Conservation (phyloP, 1,140 invertebrate species). For the Diachasma alloeum region DNA sequence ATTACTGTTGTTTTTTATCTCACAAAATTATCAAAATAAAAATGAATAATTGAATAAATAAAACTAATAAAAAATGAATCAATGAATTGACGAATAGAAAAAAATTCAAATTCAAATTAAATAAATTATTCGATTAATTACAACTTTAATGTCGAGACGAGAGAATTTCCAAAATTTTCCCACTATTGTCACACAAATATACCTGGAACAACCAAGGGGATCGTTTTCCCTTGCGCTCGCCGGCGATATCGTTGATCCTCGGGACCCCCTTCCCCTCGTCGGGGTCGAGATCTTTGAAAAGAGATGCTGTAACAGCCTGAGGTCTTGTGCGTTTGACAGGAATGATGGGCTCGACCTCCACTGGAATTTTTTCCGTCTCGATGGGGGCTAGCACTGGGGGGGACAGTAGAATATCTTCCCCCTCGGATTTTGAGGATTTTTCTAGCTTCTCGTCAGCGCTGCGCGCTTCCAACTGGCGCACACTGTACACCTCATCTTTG, state of each 20-base stretch:
- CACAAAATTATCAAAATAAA: no score
- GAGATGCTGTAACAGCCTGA: constrained; percentile 44
- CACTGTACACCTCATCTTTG: constrained; percentile 85
- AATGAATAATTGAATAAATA: no score
- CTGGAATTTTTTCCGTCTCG: neutral
- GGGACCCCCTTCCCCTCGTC: neutral
- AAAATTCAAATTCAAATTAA: no score
- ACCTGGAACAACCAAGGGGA: constrained; percentile 39
- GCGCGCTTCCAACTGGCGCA: constrained; percentile 70
- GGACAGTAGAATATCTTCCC: neutral
- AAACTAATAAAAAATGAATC: no score
- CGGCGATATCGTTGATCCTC: neutral
- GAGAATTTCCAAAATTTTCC: neutral
- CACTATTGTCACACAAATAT: neutral
- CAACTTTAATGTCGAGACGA: no score
- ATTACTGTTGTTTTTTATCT: no score
- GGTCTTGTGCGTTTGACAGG: constrained; percentile 30
- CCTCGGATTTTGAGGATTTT: neutral
- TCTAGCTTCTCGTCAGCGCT: constrained; percentile 27
- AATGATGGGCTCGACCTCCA: neutral
- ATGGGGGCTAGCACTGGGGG: neutral
- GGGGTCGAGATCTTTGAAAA: constrained; percentile 34
- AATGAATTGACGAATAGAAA: neutral
- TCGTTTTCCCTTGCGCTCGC: neutral
- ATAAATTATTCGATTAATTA: no score